These are phyloP conservation scores for Caenorhabditis remanei DNA, from an alignment of 1,140 invertebrate species.

Conservation along the genomic window DNA sequence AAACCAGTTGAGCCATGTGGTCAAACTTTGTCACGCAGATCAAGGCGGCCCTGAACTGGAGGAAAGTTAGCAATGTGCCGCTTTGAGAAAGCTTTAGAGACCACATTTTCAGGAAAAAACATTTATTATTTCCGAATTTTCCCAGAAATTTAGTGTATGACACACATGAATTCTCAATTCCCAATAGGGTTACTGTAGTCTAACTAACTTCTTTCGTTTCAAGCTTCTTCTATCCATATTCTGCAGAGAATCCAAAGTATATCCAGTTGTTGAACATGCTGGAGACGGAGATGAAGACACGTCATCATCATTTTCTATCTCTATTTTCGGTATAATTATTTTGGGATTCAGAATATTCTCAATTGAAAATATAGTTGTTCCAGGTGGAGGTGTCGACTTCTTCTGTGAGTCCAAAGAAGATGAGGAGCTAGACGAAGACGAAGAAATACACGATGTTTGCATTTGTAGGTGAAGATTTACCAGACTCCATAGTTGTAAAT, in stretches of 20 bases:
- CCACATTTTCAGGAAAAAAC: no score
- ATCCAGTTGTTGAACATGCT: background rate
- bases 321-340: background rate
- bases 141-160: no score
- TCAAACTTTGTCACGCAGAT: no score
- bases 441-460: background rate
- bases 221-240: slow-evolving; percentile 33
- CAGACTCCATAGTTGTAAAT: slow-evolving; percentile 31
- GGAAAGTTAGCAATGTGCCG: no score
- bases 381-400: background rate
- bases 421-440: slow-evolving; percentile 5
- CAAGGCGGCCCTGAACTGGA: no score
- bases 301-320: slow-evolving; percentile 15
- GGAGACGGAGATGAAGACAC: slow-evolving; percentile 28
- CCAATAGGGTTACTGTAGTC: no score
- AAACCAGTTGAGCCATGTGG: no score
- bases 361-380: slow-evolving; percentile 16
- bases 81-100: no score
- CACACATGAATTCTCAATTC: no score
- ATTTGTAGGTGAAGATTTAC: slow-evolving; percentile 13
- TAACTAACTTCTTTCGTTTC: slow-evolving; percentile 7
- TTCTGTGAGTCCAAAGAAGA: background rate
- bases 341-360: slow-evolving; percentile 44
- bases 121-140: no score
- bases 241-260: slow-evolving; percentile 6